A percentile compares a stretch with the other conserved stretches of the same genome.
Evolutionary conservation across 2,113 vertebrate genomes (phyloP).

Genomic region (Arenaria interpres): DNA sequence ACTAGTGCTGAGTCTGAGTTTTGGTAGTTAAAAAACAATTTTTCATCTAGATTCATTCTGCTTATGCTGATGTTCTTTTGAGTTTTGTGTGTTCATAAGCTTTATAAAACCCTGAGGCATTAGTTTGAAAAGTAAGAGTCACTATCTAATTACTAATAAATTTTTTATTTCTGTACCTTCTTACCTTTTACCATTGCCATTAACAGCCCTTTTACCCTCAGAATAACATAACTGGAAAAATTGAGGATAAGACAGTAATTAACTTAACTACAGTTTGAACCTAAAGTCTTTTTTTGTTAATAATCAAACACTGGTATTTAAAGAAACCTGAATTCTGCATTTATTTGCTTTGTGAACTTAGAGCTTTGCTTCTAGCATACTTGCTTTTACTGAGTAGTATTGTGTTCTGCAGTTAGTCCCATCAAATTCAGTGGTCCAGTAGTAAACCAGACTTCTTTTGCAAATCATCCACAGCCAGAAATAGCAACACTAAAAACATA

Average conservation of each 20-base stretch:
- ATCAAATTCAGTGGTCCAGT: background rate
- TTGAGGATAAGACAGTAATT: background rate
- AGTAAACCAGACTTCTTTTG: background rate
- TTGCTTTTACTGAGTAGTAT: background rate
- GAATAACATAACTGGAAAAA: background rate
- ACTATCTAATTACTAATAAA: background rate
- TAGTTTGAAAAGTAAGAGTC: background rate
- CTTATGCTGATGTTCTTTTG: background rate
- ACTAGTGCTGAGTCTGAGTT: background rate
- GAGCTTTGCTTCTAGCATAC: background rate
- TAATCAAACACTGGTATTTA: background rate
- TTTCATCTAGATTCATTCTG: background rate
- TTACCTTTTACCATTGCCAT: background rate
- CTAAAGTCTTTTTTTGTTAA: background rate
- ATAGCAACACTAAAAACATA: background rate
- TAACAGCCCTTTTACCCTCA: background rate
- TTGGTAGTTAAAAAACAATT: background rate
- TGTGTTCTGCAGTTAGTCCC: background rate
- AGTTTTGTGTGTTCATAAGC: background rate
- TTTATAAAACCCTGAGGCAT: background rate
- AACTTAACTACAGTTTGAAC: background rate
- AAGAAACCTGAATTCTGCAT: background rate
- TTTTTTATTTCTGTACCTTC: background rate
- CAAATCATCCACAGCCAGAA: background rate
- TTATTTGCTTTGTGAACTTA: background rate